These are phyloP conservation scores for Anodontia alba DNA, from an alignment of 2,888 invertebrate genomes.

Conservation along the genomic window DNA sequence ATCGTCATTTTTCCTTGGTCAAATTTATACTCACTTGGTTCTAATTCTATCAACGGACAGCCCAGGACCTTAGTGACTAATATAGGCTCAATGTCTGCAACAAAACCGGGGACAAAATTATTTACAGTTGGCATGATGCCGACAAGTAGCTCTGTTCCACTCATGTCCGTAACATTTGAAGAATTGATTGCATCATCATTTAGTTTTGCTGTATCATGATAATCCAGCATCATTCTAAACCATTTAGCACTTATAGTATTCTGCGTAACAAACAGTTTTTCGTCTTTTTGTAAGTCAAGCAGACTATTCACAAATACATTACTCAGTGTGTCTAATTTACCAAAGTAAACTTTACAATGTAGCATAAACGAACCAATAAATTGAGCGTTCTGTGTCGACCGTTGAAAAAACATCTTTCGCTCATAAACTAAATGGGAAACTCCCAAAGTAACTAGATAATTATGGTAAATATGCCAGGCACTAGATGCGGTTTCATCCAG, in stretches of 20 bases:
- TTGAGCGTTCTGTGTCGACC: background rate
- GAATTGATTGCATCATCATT: too few relatives aligned
- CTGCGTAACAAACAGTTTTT: background rate
- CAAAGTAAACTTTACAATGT: background rate
- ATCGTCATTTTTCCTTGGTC: background rate
- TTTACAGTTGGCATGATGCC: too few relatives aligned
- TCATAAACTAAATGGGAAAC: background rate
- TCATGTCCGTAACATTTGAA: too few relatives aligned
- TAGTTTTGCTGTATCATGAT: background rate
- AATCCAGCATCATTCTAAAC: background rate
- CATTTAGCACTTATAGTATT: background rate
- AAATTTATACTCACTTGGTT: background rate
- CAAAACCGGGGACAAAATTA: background rate
- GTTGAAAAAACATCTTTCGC: background rate
- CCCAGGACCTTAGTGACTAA: conserved; percentile 1
- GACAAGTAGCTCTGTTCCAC: too few relatives aligned
- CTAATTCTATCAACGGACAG: conserved; percentile 15
- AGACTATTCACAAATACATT: background rate
- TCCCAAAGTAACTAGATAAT: background rate
- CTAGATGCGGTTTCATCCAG: background rate
- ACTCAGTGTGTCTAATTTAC: background rate
- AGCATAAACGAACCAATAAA: background rate
- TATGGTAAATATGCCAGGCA: conserved; percentile 5
- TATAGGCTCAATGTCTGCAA: background rate
- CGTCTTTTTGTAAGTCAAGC: background rate